These are phyloP conservation scores for Torymus aiolomorphi DNA, from an alignment of 2,888 invertebrate genomes.

Conservation along the genomic window DNA sequence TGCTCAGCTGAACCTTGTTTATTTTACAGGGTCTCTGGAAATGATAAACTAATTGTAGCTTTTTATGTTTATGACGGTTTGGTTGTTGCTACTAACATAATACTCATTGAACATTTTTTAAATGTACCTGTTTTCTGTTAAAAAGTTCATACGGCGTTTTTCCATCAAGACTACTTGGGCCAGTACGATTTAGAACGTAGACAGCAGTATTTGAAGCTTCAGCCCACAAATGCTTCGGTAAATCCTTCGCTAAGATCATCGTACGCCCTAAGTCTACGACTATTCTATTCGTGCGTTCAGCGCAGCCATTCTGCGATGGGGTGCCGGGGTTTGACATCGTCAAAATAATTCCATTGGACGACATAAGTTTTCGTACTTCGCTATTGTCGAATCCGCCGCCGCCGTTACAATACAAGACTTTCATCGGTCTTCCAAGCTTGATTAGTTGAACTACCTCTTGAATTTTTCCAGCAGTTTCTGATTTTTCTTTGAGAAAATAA, in stretches of 20 bases:
- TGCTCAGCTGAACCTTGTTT: conserved; percentile 43
- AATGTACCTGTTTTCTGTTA: conserved; percentile 26
- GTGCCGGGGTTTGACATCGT: conserved; percentile 42
- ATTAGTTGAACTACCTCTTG: too few relatives aligned
- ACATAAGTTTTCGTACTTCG: conserved; percentile 28
- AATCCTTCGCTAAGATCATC: conserved; percentile 46
- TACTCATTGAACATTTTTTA: too few relatives aligned
- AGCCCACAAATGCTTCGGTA: conserved; percentile 47
- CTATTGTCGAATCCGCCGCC: conserved; percentile 49
- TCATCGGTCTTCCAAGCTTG: too few relatives aligned
- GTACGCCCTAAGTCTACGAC: conserved; percentile 48
- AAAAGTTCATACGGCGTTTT: conserved; percentile 57
- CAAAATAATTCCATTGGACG: conserved; percentile 27
- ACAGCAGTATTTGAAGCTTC: conserved; percentile 54
- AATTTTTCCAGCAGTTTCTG: too few relatives aligned
- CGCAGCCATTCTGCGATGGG: conserved; percentile 64
- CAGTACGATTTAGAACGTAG: conserved; percentile 53
- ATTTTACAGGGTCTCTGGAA: conserved; percentile 16
- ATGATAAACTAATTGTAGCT: conserved; percentile 48
- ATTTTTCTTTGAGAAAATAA: too few relatives aligned
- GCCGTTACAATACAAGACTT: conserved; percentile 48
- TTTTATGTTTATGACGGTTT: conserved; percentile 56
- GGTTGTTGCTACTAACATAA: too few relatives aligned
- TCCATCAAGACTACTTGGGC: conserved; percentile 40
- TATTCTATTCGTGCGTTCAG: conserved; percentile 51